These are phyloP conservation scores for Margarornis squamiger DNA, from an alignment of 2,797 vertebrate genomes.

Conservation along the genomic window DNA sequence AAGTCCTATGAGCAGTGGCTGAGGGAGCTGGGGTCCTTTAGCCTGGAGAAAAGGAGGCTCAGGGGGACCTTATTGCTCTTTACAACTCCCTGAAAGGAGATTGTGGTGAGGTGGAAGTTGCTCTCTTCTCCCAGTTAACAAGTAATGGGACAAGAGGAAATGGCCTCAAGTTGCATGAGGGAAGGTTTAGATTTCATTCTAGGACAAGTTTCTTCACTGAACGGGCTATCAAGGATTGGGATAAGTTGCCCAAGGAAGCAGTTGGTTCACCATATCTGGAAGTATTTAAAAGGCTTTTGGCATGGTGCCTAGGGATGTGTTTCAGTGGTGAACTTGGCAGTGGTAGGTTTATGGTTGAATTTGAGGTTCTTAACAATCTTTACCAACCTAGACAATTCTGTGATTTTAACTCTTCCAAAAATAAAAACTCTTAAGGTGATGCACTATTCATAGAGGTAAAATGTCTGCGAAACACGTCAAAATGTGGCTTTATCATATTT, in stretches of 20 bases:
- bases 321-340: background rate
- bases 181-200: background rate
- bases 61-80: fast-evolving
- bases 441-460: background rate
- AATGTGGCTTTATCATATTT: background rate
- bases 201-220: background rate
- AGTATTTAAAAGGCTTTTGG: background rate
- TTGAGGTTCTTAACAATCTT: fast-evolving
- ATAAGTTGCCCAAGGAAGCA: background rate
- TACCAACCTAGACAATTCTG: background rate
- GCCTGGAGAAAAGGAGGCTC: background rate
- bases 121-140: background rate
- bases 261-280: background rate
- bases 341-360: background rate
- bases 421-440: background rate
- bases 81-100: background rate
- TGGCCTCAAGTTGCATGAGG: background rate
- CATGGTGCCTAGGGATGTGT: background rate
- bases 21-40: background rate
- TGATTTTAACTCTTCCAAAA: background rate
- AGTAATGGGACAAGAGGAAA: background rate
- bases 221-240: background rate
- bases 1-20: fast-evolving
- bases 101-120: fast-evolving
- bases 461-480: background rate